phyloP scores from a whole-genome alignment of 2,888 invertebrate genomes.

The Theretra japonica region DNA sequence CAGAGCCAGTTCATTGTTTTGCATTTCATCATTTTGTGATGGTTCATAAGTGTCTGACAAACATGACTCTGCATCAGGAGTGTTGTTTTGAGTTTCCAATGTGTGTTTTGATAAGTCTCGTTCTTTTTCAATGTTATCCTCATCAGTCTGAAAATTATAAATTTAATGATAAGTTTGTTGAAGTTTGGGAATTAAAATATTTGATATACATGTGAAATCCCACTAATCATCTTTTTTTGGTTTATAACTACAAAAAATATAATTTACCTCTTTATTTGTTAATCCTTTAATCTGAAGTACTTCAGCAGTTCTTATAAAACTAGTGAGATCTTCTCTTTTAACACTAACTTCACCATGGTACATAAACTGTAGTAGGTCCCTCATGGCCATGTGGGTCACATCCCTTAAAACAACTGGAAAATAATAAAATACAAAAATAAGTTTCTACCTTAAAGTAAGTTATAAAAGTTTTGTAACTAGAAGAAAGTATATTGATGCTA shows the following conservation, averaged over 20 bases:
- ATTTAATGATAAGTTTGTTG: neutral
- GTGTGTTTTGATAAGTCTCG: conserved; percentile 68
- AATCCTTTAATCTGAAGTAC: conserved; percentile 90
- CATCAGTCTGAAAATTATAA: conserved; percentile 66
- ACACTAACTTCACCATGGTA: conserved; percentile 91
- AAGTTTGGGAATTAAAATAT: neutral
- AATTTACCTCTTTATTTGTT: conserved; percentile 84
- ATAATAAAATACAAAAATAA: conserved; percentile 24
- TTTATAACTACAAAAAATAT: neutral
- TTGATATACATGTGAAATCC: too few species aligned
- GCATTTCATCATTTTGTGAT: conserved; percentile 59
- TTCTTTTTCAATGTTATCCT: conserved; percentile 68
- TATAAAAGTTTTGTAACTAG: too few species aligned
- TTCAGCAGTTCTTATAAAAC: conserved; percentile 89
- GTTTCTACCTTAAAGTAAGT: too few species aligned
- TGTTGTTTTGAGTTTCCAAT: conserved; percentile 60
- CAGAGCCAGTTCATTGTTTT: conserved; percentile 65
- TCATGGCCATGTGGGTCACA: conserved; percentile 88
- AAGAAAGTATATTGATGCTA: too few species aligned
- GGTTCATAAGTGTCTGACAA: conserved; percentile 66
- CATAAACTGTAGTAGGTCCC: conserved; percentile 90
- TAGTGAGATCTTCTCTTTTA: conserved; percentile 88
- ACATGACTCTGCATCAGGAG: conserved; percentile 65
- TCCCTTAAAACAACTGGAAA: conserved; percentile 88
- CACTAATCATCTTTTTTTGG: neutral